phyloP scores from a whole-genome alignment of 2,888 invertebrate species.

The Andrena chrysosceles region DNA sequence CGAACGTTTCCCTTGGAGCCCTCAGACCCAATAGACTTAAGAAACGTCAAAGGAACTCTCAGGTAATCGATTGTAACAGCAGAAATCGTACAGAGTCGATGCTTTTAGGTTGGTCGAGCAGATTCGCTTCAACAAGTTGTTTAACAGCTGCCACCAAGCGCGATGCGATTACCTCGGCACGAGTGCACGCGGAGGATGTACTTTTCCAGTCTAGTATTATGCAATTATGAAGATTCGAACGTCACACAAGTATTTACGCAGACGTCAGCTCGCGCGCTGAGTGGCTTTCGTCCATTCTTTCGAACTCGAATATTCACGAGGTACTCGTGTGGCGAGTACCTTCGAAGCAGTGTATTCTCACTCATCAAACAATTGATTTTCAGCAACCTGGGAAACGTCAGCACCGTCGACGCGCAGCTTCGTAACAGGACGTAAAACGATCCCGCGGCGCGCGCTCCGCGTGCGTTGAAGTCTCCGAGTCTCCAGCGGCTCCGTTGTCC shows the following conservation, averaged over 20 bases:
- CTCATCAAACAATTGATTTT: neutral
- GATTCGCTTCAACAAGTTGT: neutral
- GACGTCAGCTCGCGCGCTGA: neutral
- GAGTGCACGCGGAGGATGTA: neutral
- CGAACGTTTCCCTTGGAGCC: slow-evolving; percentile 23
- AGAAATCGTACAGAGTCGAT: neutral
- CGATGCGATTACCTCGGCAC: neutral
- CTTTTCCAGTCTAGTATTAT: neutral
- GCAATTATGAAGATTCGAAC: neutral
- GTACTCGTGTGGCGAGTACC: neutral
- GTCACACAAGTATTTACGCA: slow-evolving; percentile 4
- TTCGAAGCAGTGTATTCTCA: neutral
- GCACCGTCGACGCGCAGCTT: neutral
- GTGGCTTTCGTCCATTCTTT: neutral
- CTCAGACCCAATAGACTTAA: too few species aligned
- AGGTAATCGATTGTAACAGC: too few species aligned
- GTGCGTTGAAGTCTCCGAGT: slow-evolving; percentile 65
- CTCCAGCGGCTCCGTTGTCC: slow-evolving; percentile 42
- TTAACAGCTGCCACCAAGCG: neutral
- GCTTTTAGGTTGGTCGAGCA: neutral
- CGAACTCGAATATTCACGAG: neutral
- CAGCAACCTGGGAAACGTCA: neutral
- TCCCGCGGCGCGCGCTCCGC: slow-evolving; percentile 44
- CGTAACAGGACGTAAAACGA: slow-evolving; percentile 38
- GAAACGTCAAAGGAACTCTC: too few species aligned